These are phyloP conservation scores for Dasyurus viverrinus DNA, from an alignment of 2,113 vertebrate genomes.

Conservation along the genomic window DNA sequence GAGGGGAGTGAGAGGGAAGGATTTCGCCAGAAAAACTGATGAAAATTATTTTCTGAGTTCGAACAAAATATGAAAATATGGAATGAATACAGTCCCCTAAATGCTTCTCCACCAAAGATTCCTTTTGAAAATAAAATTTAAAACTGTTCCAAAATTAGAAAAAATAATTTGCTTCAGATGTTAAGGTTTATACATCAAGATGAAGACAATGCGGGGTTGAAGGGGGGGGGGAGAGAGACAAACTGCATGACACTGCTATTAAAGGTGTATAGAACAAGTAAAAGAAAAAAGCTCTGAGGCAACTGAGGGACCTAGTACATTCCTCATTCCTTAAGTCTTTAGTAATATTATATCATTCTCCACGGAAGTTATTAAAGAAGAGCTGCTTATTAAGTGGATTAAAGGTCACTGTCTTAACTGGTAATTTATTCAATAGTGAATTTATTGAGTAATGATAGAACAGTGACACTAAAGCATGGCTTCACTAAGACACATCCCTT, in stretches of 20 bases:
- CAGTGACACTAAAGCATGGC: background rate
- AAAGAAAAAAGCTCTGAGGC: background rate
- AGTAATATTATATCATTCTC: background rate
- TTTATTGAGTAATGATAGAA: background rate
- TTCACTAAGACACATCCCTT: background rate
- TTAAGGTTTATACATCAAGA: background rate
- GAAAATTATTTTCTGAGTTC: background rate
- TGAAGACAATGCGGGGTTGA: background rate
- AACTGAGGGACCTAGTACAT: no score
- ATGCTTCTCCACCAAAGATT: background rate
- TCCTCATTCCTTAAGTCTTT: background rate
- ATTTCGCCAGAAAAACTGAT: background rate
- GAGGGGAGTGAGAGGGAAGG: background rate
- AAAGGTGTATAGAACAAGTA: background rate
- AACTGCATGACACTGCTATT: background rate
- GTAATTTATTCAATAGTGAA: background rate
- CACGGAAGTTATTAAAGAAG: background rate
- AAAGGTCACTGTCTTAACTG: background rate
- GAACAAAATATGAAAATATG: background rate
- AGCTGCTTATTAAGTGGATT: background rate
- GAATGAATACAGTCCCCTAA: background rate
- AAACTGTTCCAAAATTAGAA: background rate
- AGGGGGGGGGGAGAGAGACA: background rate
- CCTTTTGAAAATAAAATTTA: background rate
- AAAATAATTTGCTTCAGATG: background rate